phyloP scores from a whole-genome alignment of 2,113 vertebrate genomes.

The Sorex araneus region DNA sequence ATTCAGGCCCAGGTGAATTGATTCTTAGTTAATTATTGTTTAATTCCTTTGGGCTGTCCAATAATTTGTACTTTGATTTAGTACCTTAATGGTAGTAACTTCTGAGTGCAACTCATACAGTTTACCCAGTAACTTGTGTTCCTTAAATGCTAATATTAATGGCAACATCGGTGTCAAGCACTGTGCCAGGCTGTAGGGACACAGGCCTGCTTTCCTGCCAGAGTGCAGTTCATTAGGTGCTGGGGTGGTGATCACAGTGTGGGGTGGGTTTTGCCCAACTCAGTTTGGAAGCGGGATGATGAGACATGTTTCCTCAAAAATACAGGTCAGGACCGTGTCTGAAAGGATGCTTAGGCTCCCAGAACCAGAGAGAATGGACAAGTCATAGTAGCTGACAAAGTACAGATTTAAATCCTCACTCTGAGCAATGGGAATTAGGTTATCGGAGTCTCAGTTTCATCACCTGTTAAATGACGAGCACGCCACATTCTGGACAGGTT shows the following conservation, averaged over 20 bases:
- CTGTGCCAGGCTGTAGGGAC: neutral
- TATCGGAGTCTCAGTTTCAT: constrained; percentile 44
- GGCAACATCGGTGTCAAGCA: neutral
- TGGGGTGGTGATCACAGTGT: neutral
- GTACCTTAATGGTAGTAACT: neutral
- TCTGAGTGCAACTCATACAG: neutral
- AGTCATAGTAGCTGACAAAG: neutral
- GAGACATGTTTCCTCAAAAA: neutral
- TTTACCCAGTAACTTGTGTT: neutral
- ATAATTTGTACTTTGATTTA: neutral
- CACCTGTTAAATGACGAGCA: constrained; percentile 53
- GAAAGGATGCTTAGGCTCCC: neutral
- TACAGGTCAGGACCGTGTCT: neutral
- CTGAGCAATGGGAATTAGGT: constrained; percentile 8
- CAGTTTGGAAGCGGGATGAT: neutral
- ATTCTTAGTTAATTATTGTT: neutral
- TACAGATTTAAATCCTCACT: constrained; percentile 16
- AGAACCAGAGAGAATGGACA: neutral
- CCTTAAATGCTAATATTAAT: constrained; percentile 43
- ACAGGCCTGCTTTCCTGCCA: neutral
- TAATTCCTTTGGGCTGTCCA: neutral
- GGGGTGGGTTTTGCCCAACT: neutral
- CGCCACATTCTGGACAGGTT: neutral
- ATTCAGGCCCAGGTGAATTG: neutral
- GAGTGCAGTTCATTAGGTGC: neutral